A percentile compares a stretch with the other conserved stretches of the same genome.
Evolutionary conservation across 2,113 vertebrate genomes (phyloP).

Genomic region (Rynchops niger): DNA sequence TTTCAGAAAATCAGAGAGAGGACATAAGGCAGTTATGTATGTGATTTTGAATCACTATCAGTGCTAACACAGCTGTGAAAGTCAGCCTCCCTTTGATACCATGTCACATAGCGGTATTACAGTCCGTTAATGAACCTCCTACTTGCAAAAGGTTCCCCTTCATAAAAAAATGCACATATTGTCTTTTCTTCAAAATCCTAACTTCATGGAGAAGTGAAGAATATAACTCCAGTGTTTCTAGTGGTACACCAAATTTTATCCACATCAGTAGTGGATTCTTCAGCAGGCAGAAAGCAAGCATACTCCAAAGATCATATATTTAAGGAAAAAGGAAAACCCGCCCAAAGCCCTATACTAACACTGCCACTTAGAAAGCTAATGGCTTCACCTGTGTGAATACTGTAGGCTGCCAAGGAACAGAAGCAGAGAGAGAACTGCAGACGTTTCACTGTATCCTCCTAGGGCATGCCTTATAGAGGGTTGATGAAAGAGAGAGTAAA

Average conservation of each 20-base stretch:
- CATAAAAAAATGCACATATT: neutral
- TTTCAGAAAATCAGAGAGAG: neutral
- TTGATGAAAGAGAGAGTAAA: neutral
- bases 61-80: neutral
- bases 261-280: neutral
- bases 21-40: neutral
- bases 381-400: neutral
- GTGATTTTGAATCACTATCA: neutral
- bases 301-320: neutral
- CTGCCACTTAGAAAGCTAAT: neutral
- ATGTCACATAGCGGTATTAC: neutral
- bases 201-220: neutral
- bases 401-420: neutral
- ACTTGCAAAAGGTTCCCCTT: neutral
- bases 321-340: neutral
- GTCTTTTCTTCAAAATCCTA: neutral
- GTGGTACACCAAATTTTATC: neutral
- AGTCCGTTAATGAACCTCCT: neutral
- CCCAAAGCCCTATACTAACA: neutral
- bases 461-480: neutral
- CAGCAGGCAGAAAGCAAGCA: neutral
- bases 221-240: neutral
- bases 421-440: neutral
- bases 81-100: neutral
- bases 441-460: neutral